A percentile compares a stretch with the other conserved stretches of the same genome.
These are phyloP conservation scores for Aphidius gifuensis DNA, from an alignment of 1,140 invertebrate genomes.

Conservation along the genomic window DNA sequence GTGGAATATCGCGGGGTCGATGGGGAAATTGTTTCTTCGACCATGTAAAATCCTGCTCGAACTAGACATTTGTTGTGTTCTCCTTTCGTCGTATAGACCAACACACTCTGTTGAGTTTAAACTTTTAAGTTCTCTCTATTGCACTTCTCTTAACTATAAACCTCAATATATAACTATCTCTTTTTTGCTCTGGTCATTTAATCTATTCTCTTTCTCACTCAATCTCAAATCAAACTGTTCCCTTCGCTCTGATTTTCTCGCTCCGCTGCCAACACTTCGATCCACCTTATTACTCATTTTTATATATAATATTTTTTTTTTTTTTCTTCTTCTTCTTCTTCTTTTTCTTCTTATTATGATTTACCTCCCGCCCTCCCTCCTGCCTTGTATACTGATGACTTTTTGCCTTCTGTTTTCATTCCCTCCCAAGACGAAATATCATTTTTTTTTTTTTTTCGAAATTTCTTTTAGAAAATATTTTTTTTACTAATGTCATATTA, in stretches of 20 bases:
- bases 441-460: no score
- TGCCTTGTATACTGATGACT: no score
- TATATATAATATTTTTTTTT: background rate
- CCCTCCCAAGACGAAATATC: no score
- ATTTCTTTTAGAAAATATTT: no score
- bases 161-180: no score
- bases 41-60: slow-evolving; percentile 8
- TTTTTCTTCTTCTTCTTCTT: no score
- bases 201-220: background rate
- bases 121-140: no score
- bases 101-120: background rate
- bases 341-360: slow-evolving; percentile 1
- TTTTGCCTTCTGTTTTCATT: no score
- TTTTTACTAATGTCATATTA: no score
- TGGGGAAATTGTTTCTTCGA: background rate
- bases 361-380: background rate
- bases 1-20: background rate
- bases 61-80: slow-evolving; percentile 17
- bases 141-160: no score
- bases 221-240: slow-evolving; percentile 6
- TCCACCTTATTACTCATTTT: no score
- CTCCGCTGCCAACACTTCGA: slow-evolving; percentile 16
- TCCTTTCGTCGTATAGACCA: background rate
- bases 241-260: slow-evolving; percentile 27
- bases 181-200: no score